Evolutionary conservation across 2,113 vertebrate species (phyloP).

Genomic region (Anser brachyrhynchus): DNA sequence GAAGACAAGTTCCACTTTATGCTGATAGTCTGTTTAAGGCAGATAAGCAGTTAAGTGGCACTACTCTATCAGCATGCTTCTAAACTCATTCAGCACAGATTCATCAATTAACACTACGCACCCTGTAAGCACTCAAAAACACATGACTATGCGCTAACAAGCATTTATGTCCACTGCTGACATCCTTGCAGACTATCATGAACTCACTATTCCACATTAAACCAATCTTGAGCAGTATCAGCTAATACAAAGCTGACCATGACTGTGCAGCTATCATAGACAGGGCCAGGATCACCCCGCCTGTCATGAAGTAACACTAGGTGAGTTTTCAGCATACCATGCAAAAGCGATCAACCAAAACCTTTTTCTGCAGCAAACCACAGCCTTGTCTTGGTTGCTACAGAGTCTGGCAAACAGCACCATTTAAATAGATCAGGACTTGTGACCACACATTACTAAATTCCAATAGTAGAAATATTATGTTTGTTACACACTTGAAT

Average conservation of each 20-base stretch:
- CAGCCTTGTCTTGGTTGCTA: background rate
- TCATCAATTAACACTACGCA: background rate
- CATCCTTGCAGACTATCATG: background rate
- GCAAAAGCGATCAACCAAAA: background rate
- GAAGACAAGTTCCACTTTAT: constrained; percentile 3
- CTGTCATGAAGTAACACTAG: background rate
- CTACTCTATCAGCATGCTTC: background rate
- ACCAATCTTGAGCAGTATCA: background rate
- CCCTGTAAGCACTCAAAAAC: background rate
- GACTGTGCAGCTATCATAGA: background rate
- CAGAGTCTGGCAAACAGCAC: background rate
- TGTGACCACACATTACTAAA: background rate
- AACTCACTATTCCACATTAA: background rate
- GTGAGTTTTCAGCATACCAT: background rate
- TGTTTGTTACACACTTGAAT: background rate
- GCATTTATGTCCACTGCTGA: background rate
- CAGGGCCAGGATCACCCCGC: background rate
- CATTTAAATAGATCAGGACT: background rate
- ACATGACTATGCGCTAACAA: background rate
- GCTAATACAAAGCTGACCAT: background rate
- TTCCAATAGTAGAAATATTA: background rate
- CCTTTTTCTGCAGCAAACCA: background rate
- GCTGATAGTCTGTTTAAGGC: background rate
- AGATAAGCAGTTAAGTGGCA: constrained; percentile 14
- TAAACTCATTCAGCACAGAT: background rate